A percentile compares a stretch with the other conserved stretches of the same genome.
phyloP scores from a whole-genome alignment of 2,888 invertebrate species.

The Deilephila elpenor region DNA sequence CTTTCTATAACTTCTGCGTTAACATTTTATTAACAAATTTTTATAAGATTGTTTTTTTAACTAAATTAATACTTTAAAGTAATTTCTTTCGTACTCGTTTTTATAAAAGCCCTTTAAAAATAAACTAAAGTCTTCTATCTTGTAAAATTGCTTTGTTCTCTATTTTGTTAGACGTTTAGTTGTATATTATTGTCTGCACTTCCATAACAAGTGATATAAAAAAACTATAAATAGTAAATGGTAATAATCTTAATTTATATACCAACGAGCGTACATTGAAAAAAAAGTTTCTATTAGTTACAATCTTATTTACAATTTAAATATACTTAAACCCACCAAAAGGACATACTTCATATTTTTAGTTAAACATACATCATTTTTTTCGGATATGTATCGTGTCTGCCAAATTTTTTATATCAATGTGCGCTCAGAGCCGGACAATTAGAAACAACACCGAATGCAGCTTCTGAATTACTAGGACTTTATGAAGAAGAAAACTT shows the following conservation, averaged over 20 bases:
- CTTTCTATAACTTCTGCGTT: neutral
- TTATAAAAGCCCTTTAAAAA: neutral
- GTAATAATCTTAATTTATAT: neutral
- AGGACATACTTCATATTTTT: no score
- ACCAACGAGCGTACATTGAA: neutral
- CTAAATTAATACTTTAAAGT: neutral
- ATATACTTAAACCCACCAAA: no score
- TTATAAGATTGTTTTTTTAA: neutral
- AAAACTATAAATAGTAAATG: slow-evolving; percentile 14
- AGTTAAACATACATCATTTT: no score
- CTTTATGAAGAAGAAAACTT: neutral
- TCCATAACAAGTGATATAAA: neutral
- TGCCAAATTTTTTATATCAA: neutral
- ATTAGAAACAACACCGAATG: neutral
- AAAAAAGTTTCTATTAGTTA: neutral
- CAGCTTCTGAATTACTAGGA: neutral
- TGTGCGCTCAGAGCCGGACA: neutral
- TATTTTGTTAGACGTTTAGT: neutral
- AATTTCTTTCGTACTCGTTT: neutral
- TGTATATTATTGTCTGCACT: neutral
- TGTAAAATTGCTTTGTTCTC: no score
- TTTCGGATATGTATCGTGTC: no score
- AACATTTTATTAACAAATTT: neutral
- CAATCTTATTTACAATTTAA: no score
- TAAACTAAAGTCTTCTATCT: no score